phyloP scores from a whole-genome alignment of 1,140 invertebrate genomes.

The Calosoma granatense region DNA sequence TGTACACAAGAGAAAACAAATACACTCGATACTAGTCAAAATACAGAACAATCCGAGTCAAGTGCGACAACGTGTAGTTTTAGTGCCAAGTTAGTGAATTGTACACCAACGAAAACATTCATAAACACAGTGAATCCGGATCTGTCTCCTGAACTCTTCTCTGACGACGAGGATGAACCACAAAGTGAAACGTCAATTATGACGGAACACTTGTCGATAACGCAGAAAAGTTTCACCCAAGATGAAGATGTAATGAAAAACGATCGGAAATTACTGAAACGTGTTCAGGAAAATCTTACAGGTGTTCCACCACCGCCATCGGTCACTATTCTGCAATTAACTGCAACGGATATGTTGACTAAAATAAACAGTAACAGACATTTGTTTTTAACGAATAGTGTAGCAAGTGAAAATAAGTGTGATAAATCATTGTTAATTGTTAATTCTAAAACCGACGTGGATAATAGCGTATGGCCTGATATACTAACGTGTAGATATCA shows the following conservation, averaged over 20 bases:
- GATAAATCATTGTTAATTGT: slow-evolving; percentile 22
- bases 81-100: background rate
- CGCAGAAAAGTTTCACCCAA: background rate
- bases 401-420: slow-evolving; percentile 12
- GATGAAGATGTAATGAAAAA: slow-evolving; percentile 24
- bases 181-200: background rate
- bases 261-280: slow-evolving; percentile 26
- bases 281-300: slow-evolving; percentile 37
- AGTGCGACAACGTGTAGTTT: background rate
- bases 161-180: slow-evolving; percentile 35
- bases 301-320: slow-evolving; percentile 56
- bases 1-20: background rate
- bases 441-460: slow-evolving; percentile 30
- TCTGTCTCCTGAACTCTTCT: slow-evolving; percentile 44
- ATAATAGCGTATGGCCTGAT: slow-evolving; percentile 39
- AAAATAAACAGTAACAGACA: slow-evolving; percentile 23
- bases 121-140: slow-evolving; percentile 18
- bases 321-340: slow-evolving; percentile 47
- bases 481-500: slow-evolving; percentile 44
- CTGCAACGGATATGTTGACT: slow-evolving; percentile 48
- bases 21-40: background rate
- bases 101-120: slow-evolving; percentile 21
- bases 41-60: background rate
- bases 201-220: background rate
- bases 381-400: slow-evolving; percentile 22